These are phyloP conservation scores for Rhabditoides inermis DNA, from an alignment of 2,888 invertebrate genomes.

Conservation along the genomic window DNA sequence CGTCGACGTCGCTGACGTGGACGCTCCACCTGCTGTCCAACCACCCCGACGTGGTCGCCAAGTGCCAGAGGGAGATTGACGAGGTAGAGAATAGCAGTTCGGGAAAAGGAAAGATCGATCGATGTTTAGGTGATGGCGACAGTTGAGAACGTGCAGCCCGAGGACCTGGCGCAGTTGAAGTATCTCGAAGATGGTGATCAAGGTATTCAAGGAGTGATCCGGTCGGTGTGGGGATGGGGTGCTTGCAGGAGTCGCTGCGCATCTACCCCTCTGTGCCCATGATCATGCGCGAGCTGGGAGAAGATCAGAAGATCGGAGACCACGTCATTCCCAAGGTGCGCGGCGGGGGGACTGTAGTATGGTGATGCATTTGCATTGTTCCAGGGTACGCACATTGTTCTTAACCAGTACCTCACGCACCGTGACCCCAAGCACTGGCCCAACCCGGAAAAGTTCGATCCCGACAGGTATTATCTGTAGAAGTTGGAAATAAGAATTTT, in stretches of 20 bases:
- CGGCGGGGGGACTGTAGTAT: not conserved
- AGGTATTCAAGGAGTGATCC: no score
- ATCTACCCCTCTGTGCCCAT: slow-evolving; percentile 57
- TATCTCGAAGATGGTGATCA: no score
- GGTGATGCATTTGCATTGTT: slow-evolving; percentile 10
- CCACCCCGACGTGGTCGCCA: slow-evolving; percentile 69
- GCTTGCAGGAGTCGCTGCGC: slow-evolving; percentile 53
- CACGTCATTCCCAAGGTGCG: slow-evolving; percentile 44
- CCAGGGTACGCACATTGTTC: slow-evolving; percentile 49
- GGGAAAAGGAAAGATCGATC: not conserved
- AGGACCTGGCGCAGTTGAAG: slow-evolving; percentile 55
- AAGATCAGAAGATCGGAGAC: slow-evolving; percentile 52
- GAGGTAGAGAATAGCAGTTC: not conserved
- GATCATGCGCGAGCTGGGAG: slow-evolving; percentile 53
- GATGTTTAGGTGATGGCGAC: slow-evolving; percentile 27
- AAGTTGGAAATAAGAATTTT: no score
- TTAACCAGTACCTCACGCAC: slow-evolving; percentile 52
- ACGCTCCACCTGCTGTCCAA: slow-evolving; percentile 73
- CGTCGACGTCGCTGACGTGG: slow-evolving; percentile 78
- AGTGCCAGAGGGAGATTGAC: no score
- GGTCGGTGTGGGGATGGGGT: not conserved
- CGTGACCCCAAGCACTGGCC: slow-evolving; percentile 53
- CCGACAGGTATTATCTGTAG: slow-evolving; percentile 55
- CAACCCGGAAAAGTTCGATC: slow-evolving; percentile 55
- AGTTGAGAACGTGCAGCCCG: slow-evolving; percentile 54